Evolutionary conservation across 1,140 invertebrate species (phyloP).

Genomic region (Ceratosolen solmsi): DNA sequence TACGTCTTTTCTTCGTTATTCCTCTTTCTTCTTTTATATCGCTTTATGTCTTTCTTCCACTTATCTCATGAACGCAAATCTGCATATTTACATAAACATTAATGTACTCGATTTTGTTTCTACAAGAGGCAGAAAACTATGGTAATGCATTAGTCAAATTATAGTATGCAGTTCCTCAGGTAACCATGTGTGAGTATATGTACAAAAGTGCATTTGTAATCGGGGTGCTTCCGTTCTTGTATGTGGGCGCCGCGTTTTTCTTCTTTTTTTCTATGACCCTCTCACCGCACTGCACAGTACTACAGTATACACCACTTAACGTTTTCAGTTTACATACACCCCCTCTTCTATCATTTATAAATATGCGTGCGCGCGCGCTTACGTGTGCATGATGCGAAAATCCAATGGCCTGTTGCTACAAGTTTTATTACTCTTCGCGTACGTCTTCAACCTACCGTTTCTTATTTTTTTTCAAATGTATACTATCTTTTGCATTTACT

Average conservation of each 20-base stretch:
- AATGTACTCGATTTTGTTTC: too few relatives aligned
- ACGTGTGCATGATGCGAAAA: neutral
- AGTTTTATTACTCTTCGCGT: neutral
- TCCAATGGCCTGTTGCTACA: neutral
- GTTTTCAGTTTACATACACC: constrained; percentile 6
- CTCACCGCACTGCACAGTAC: neutral
- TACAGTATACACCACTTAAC: constrained; percentile 4
- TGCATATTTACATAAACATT: constrained; percentile 1
- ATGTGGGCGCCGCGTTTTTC: constrained; percentile 46
- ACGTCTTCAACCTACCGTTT: neutral
- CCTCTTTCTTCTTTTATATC: neutral
- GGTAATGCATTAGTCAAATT: too few relatives aligned
- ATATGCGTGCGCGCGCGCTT: neutral
- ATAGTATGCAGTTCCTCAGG: too few relatives aligned
- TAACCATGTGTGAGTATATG: neutral
- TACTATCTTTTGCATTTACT: too few relatives aligned
- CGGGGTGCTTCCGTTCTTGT: constrained; percentile 51
- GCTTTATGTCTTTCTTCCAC: neutral
- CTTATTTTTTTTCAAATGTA: neutral
- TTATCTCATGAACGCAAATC: neutral
- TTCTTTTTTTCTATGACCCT: constrained; percentile 18
- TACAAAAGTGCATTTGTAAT: constrained; percentile 30
- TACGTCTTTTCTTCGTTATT: neutral
- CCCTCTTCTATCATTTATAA: neutral
- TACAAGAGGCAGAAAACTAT: too few relatives aligned